Evolutionary conservation across 2,888 invertebrate species (phyloP).

Genomic region (Eucera pruinosa): DNA sequence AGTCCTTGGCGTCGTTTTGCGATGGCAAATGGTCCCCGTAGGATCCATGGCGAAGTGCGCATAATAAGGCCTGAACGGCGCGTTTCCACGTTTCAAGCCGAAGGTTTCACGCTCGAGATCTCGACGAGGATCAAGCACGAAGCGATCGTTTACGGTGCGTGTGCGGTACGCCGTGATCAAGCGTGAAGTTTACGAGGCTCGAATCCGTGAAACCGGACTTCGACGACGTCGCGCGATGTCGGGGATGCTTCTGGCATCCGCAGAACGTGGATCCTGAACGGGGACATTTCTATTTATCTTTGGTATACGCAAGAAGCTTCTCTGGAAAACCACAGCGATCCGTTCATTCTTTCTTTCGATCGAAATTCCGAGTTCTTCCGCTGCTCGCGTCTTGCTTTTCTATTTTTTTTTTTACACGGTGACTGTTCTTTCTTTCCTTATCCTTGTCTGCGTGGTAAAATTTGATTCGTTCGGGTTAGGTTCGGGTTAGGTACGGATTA

Average conservation of each 20-base stretch:
- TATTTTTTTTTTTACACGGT: neutral
- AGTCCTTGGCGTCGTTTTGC: conserved; percentile 39
- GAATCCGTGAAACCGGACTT: conserved; percentile 61
- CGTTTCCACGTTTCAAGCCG: conserved; percentile 2
- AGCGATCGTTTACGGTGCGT: conserved; percentile 56
- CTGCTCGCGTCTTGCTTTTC: neutral
- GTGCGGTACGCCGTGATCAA: conserved; percentile 50
- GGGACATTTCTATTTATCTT: conserved; percentile 52
- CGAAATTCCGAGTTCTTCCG: neutral
- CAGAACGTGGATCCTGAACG: conserved; percentile 50
- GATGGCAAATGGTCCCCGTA: conserved; percentile 5
- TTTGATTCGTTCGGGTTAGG: neutral
- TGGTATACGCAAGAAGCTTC: conserved; percentile 31
- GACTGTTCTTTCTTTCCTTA: conserved; percentile 10
- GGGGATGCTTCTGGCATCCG: conserved; percentile 43
- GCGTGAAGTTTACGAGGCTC: conserved; percentile 62
- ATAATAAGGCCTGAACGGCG: neutral
- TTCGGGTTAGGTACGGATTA: too few relatives aligned
- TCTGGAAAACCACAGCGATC: conserved; percentile 31
- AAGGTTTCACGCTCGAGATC: conserved; percentile 60
- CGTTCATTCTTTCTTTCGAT: neutral
- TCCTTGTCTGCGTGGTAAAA: neutral
- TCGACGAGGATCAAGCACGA: conserved; percentile 51
- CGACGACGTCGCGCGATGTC: conserved; percentile 43
- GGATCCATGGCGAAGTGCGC: conserved; percentile 45